Conservation (phyloP, 64 coral and sea anemone species). For the Dendronephthya gigantea region DNA sequence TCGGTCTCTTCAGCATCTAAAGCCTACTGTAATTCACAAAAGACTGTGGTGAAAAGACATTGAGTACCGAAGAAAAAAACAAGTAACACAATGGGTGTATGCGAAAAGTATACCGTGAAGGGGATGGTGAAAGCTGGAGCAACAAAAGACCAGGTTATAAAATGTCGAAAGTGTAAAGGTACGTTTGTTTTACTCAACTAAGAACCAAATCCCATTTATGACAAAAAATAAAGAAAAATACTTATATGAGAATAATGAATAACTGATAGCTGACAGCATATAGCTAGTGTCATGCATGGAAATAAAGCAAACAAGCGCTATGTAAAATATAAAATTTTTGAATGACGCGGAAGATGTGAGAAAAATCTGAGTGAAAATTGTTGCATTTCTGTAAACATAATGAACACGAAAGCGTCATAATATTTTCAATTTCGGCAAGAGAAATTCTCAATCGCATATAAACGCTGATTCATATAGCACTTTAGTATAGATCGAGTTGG, state of each 20-base stretch:
- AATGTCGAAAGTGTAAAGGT: constrained; percentile 12
- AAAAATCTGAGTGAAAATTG: too few relatives aligned
- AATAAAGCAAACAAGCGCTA: too few relatives aligned
- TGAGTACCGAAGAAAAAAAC: neutral
- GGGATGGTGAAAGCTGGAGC: constrained; percentile 10
- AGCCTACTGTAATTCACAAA: neutral
- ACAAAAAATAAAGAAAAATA: neutral
- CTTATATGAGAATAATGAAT: neutral
- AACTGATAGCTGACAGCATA: too few relatives aligned
- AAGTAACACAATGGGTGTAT: neutral
- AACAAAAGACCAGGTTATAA: constrained; percentile 17
- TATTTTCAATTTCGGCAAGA: too few relatives aligned
- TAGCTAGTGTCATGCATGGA: too few relatives aligned
- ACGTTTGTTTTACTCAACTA: neutral
- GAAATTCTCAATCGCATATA: too few relatives aligned
- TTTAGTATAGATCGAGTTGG: too few relatives aligned
- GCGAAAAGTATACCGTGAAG: neutral
- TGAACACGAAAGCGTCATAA: too few relatives aligned
- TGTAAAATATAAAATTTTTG: too few relatives aligned
- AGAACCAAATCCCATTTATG: neutral
- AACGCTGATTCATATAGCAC: too few relatives aligned
- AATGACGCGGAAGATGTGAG: too few relatives aligned
- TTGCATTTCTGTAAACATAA: too few relatives aligned
- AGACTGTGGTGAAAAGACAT: neutral
- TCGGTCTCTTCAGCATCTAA: neutral